A percentile compares a stretch with the other conserved stretches of the same genome.
phyloP scores from a whole-genome alignment of 2,888 invertebrate genomes.

The Drosophila tripunctata region DNA sequence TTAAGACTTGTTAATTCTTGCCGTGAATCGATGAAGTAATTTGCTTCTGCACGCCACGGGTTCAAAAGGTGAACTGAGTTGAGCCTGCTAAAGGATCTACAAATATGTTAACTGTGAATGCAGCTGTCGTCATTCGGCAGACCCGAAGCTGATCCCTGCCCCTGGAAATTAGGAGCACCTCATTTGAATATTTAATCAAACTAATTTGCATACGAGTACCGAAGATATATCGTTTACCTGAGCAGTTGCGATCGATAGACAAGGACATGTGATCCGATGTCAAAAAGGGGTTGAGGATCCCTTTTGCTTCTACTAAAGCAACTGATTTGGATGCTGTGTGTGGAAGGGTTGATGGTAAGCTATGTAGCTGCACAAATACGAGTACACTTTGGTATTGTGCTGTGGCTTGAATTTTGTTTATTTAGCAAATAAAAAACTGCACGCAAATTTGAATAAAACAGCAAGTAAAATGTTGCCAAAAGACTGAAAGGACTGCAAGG shows the following conservation, averaged over 20 bases:
- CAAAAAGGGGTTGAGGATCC: slow-evolving; percentile 8
- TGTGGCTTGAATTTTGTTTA: slow-evolving; percentile 64
- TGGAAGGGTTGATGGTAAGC: slow-evolving; percentile 46
- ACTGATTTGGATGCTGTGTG: slow-evolving; percentile 14
- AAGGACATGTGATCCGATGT: slow-evolving; percentile 57
- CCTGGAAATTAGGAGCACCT: slow-evolving; percentile 21
- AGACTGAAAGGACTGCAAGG: slow-evolving; percentile 14
- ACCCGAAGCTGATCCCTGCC: slow-evolving; percentile 31
- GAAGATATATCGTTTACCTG: slow-evolving; percentile 75
- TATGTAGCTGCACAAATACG: slow-evolving; percentile 11
- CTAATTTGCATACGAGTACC: slow-evolving; percentile 70
- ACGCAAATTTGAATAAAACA: slow-evolving; percentile 77
- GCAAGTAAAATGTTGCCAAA: slow-evolving; percentile 61
- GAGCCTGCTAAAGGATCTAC: slow-evolving; percentile 23
- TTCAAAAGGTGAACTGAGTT: slow-evolving; percentile 68
- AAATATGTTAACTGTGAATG: slow-evolving; percentile 53
- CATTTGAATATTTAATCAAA: slow-evolving; percentile 79
- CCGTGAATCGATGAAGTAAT: slow-evolving; percentile 34
- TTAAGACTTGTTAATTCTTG: neutral
- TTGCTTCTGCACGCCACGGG: slow-evolving; percentile 42
- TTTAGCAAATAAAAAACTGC: slow-evolving; percentile 72
- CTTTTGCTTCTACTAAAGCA: neutral
- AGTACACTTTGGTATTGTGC: slow-evolving; percentile 31
- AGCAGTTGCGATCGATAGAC: slow-evolving; percentile 60
- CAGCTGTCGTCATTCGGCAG: slow-evolving; percentile 59